phyloP scores from a whole-genome alignment of 2,113 vertebrate species.

The Pithys albifrons region DNA sequence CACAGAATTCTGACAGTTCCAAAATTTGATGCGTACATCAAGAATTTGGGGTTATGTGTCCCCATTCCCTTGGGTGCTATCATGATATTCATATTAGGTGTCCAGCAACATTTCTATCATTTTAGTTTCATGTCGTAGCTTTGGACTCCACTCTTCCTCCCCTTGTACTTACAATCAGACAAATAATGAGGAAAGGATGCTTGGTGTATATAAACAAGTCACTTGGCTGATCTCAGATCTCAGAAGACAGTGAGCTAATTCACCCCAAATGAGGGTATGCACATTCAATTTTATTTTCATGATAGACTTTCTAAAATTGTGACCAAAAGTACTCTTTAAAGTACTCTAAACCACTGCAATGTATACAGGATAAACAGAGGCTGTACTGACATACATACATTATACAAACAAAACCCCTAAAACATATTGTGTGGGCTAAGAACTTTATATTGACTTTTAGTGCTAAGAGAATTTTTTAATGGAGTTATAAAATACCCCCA shows the following conservation, averaged over 20 bases:
- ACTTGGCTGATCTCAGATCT: not conserved
- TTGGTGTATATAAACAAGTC: not conserved
- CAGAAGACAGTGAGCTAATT: not conserved
- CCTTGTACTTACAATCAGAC: not conserved
- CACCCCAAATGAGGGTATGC: not conserved
- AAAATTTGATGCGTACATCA: not conserved
- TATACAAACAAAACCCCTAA: not conserved
- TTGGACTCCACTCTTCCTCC: not conserved
- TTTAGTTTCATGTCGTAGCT: not conserved
- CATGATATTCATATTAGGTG: not conserved
- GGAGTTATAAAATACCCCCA: conserved; percentile 68
- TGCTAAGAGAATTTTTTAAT: conserved; percentile 60
- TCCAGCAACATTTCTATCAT: not conserved
- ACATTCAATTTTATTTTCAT: conserved; percentile 14
- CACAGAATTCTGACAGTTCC: not conserved
- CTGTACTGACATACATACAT: not conserved
- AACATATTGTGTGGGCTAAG: conserved; percentile 58
- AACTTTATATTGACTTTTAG: conserved; percentile 62
- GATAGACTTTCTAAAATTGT: not conserved
- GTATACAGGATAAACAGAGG: not conserved
- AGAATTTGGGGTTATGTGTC: not conserved
- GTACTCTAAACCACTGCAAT: not conserved
- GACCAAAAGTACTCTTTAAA: not conserved
- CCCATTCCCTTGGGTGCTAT: not conserved
- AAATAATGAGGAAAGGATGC: not conserved